Evolutionary conservation across 2,113 vertebrate species (phyloP), one percentile per base, ranked within the genome.

Genomic region (Coptodon rendalli): DNA sequence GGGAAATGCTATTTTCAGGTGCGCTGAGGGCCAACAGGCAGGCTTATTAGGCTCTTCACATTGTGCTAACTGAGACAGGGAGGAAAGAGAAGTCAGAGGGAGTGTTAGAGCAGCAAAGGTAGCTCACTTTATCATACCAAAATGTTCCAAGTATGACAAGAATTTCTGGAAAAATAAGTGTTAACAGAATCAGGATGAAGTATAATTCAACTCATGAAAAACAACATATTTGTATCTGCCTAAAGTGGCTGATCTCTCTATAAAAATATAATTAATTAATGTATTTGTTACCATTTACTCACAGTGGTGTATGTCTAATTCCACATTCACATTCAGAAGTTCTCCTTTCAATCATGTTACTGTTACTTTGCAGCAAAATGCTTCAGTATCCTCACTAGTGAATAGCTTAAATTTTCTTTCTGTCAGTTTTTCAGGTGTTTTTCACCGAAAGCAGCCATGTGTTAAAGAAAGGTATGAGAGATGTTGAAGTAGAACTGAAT

Each of bases 1-100:
- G 27, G 78, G 52, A 90, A 68, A 82, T 45, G 81, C 40, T 48
- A 87, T 90, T 93, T 95, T 84, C 93, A 94, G 92, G 92, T 94
- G 90, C 36, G 85, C 71, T 59, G 82, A 82, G 76, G 79, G 83
- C 83, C 4, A 45, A 83, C 71, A 84, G 53, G 66, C 84, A 85
- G 82, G 83, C 87, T 91, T 90, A 92, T 95, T 92, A 92, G 90
- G 54, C 73, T 90, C 45, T 84, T 92, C 78, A 81, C 78, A 84
- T 14, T 87, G 81, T 87, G 93, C 85, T 91, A 86, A 87, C 82
- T 4, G 27, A 83, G 45, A 68, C 38, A 12, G 63, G 85, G 63
- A 27, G 59, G 78, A 43, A 89, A 80, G 12, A 73, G 22, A 79
- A 84, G 53, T 85, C 50, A 53, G 81, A 83, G 63, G 38, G 10